Base-by-base conservation (phyloP, 1,140 invertebrate genomes). In the Mamestra configurata region DNA sequence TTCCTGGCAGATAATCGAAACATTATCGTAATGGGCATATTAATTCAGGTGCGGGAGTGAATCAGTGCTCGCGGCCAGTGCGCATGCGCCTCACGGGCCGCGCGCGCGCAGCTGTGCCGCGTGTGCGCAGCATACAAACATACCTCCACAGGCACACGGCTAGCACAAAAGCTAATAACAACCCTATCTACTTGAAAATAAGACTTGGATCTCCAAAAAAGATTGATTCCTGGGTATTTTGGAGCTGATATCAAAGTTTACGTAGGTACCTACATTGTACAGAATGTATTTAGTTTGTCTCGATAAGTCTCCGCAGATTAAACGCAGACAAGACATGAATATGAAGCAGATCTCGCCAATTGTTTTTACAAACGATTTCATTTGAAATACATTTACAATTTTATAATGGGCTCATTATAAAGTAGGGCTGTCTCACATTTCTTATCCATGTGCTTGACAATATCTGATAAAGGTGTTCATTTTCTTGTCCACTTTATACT, bases 81-180 rank as follows among this genome's bases (percentile, higher is more conserved):
- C 85, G 84, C 89, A 66, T 55, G 83, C 72, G 55, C 53, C 10
- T 89, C 89, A 91, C 86, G 88, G 35, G 43, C 71, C 46, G 84
- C 85, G 88, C 90, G 66, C 40, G 85, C 86, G 89, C 92, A 93
- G 90, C 88, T 93, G 92, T 89, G 90, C 88, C 81, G 83, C 85
- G 86, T 90, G 87, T 87, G 92, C 80, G 79, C 82, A 55, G 89
- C 86, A 92, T 93, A 37, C 73, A 64, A 76, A 22, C 43, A 18
- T 20, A 76, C 55, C 18, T 10, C 43, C 55, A 31, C 37, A 13
- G 1, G 11, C 37, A 40, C n/a, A 46, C 18, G 2, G n/a, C 11
- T 4, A 15, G 1, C 7, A 13, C 37, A 76, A 57, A 20, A 15
- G 53, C 15, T 37, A 64, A 27, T 18, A 10, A n/a, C 40, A 22